Conservation (phyloP, 2,888 invertebrate genomes). For the Brassicogethes aeneus region DNA sequence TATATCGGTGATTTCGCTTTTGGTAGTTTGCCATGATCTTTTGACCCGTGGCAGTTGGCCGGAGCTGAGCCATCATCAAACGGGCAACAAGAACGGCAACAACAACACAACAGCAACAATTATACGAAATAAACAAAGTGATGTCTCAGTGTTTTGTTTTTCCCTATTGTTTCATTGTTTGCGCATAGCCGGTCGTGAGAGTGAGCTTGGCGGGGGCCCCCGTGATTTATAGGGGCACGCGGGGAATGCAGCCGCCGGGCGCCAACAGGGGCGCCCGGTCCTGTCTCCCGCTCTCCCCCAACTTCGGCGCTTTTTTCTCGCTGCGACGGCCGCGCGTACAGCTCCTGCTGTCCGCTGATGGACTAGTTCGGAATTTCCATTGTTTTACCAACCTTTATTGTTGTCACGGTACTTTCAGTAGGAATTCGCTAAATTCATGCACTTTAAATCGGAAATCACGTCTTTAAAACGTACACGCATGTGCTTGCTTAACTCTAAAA, state of each 20-base stretch:
- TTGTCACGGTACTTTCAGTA: no score
- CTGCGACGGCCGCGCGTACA: background rate
- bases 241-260: conserved; percentile 42
- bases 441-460: no score
- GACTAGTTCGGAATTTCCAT: conserved; percentile 39
- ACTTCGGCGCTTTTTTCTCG: background rate
- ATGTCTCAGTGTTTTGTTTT: conserved; percentile 40
- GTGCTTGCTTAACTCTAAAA: no score
- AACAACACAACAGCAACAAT: conserved; percentile 35
- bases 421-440: no score
- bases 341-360: conserved; percentile 3
- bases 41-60: no score
- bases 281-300: background rate
- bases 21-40: no score
- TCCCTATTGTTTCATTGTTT: conserved; percentile 43
- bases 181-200: conserved; percentile 32
- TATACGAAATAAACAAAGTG: conserved; percentile 41
- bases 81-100: background rate
- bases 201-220: conserved; percentile 36
- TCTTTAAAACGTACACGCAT: no score
- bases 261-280: conserved; percentile 37
- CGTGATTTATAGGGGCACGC: conserved; percentile 43
- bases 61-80: no score
- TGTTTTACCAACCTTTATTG: conserved; percentile 26
- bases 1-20: no score